Evolutionary conservation across 2,888 invertebrate species (phyloP).

Genomic region (Idaea biselata): DNA sequence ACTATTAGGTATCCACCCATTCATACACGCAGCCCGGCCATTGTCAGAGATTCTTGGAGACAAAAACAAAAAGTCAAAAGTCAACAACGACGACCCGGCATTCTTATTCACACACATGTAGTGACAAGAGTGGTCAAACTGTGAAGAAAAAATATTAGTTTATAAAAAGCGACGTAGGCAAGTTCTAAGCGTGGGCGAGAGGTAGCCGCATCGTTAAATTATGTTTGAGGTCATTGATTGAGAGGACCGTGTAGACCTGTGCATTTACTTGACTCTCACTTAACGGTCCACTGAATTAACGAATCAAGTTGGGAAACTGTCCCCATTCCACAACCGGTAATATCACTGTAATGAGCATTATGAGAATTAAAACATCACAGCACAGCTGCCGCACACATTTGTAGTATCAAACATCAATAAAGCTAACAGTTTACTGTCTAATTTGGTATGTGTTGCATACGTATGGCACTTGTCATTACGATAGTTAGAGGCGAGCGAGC

Average conservation of each 20-base stretch:
- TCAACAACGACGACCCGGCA: constrained; percentile 33
- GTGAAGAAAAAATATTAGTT: constrained; percentile 50
- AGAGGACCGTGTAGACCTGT: constrained; percentile 41
- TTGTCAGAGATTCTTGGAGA: constrained; percentile 27
- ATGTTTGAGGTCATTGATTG: constrained; percentile 73
- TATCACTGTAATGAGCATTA: constrained; percentile 36
- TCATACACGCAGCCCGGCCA: constrained; percentile 28
- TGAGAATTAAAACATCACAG: constrained; percentile 47
- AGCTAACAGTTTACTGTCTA: constrained; percentile 65
- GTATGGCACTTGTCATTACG: constrained; percentile 64
- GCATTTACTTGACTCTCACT: constrained; percentile 35
- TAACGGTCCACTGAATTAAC: constrained; percentile 47
- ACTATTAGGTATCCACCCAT: constrained; percentile 37
- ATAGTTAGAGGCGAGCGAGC: constrained; percentile 34
- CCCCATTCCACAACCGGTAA: constrained; percentile 36
- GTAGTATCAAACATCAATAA: constrained; percentile 59
- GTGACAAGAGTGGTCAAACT: constrained; percentile 37
- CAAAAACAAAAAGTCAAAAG: constrained; percentile 33
- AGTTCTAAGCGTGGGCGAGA: constrained; percentile 64
- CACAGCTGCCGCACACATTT: constrained; percentile 65
- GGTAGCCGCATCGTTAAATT: constrained; percentile 63
- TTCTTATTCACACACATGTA: constrained; percentile 32
- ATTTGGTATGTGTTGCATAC: constrained; percentile 62
- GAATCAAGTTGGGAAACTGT: constrained; percentile 36
- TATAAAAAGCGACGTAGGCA: constrained; percentile 50